These are phyloP conservation scores for Nephila pilipes DNA, from an alignment of 1,140 invertebrate genomes.

Conservation along the genomic window DNA sequence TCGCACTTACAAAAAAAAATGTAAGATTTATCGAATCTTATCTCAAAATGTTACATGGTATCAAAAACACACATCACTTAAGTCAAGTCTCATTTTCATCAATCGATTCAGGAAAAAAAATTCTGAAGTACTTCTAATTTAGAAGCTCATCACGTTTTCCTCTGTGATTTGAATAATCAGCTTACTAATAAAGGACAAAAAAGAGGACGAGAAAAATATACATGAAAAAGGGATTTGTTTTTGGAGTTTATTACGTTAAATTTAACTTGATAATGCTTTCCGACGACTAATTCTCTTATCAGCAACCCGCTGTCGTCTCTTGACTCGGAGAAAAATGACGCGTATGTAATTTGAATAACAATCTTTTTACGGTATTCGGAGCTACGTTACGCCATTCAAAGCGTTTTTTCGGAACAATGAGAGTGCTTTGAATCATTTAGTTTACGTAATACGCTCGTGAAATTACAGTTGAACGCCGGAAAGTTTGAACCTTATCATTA, in stretches of 20 bases:
- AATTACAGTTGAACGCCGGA: no score
- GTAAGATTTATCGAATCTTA: no score
- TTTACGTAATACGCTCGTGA: no score
- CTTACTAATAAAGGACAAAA: not conserved
- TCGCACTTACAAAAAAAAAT: no score
- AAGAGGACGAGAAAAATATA: not conserved
- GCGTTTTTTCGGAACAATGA: not conserved
- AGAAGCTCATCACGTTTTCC: not conserved
- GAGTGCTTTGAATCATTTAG: no score
- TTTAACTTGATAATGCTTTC: not conserved
- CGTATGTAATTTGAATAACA: slow-evolving; percentile 4
- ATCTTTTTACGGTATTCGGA: not conserved
- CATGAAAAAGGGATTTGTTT: slow-evolving; percentile 14
- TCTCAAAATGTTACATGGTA: no score
- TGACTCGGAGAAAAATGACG: slow-evolving; percentile 8
- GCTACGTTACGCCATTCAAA: not conserved
- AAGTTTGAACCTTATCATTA: no score
- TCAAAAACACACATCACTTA: no score
- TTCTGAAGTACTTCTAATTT: not conserved
- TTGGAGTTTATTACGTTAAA: slow-evolving; percentile 5
- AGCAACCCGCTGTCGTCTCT: not conserved
- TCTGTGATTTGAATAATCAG: not conserved
- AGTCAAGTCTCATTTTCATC: not conserved
- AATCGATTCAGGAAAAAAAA: not conserved
- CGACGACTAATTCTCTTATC: slow-evolving; percentile 31